Evolutionary conservation across 2,113 vertebrate species (phyloP).

Genomic region (Toxotes chatareus): DNA sequence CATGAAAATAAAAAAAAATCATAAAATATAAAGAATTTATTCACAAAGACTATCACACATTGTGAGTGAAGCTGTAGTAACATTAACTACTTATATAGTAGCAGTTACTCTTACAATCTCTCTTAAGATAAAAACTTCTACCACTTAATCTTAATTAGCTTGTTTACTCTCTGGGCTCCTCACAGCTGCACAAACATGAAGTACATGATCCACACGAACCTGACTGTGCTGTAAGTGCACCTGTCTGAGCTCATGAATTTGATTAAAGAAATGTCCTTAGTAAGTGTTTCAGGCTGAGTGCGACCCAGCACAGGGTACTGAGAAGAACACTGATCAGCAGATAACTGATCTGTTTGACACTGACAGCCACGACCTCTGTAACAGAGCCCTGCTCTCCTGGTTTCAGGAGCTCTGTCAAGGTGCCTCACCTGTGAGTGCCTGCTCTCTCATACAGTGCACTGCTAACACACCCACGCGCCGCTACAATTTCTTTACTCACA

Average conservation of each 20-base stretch:
- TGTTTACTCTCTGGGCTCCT: too few relatives aligned
- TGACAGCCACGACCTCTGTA: conserved; percentile 27
- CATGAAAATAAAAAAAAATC: too few relatives aligned
- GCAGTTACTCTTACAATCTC: too few relatives aligned
- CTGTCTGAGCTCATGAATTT: conserved; percentile 5
- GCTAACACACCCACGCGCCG: not conserved
- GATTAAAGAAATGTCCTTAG: not conserved
- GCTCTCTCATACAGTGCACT: not conserved
- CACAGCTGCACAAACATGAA: not conserved
- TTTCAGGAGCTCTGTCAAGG: conserved; percentile 37
- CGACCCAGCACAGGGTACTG: conserved; percentile 2
- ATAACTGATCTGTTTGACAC: conserved; percentile 65
- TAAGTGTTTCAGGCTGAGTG: conserved; percentile 28
- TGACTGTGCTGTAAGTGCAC: not conserved
- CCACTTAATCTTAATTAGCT: too few relatives aligned
- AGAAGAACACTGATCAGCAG: conserved; percentile 62
- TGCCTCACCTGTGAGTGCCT: conserved; percentile 14
- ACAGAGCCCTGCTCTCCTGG: conserved; percentile 26
- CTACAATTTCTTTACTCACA: not conserved
- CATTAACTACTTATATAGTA: too few relatives aligned
- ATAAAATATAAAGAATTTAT: too few relatives aligned
- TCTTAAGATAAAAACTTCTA: too few relatives aligned
- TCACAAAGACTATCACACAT: too few relatives aligned
- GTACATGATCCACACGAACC: not conserved
- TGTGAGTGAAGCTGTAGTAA: too few relatives aligned